Conservation (phyloP, 2,797 vertebrate genomes). For the Perdix hodgsoniae region DNA sequence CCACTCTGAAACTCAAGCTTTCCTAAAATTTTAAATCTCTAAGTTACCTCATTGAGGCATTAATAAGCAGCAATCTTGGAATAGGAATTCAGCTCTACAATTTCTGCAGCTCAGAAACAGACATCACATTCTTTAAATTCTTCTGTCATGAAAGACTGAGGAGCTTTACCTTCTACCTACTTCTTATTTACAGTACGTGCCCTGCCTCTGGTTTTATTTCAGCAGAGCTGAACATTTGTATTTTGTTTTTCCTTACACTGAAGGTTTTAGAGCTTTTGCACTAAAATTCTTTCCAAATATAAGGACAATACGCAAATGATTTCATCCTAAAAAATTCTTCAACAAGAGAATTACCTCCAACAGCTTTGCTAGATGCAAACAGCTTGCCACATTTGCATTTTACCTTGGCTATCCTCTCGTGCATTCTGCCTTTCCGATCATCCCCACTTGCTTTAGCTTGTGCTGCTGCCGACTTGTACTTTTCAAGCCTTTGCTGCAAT, state of each 20-base stretch:
- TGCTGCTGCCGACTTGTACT: conserved; percentile 87
- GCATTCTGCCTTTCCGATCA: conserved; percentile 94
- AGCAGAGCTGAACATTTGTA: not conserved
- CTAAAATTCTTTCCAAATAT: not conserved
- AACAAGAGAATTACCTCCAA: not conserved
- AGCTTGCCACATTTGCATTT: fast-evolving
- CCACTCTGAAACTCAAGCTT: not conserved
- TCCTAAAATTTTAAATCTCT: not conserved
- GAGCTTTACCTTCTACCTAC: not conserved
- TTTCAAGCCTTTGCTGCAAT: conserved; percentile 90
- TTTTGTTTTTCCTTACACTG: not conserved
- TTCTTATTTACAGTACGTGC: not conserved
- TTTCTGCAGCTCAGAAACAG: not conserved
- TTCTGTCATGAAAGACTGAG: not conserved
- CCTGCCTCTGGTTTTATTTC: not conserved
- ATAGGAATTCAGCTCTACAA: not conserved
- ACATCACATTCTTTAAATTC: not conserved
- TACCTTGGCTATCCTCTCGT: conserved; percentile 96
- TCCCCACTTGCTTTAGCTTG: conserved; percentile 92
- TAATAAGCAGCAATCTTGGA: not conserved
- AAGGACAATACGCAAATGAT: not conserved
- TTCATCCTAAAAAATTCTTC: not conserved
- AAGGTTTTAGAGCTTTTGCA: not conserved
- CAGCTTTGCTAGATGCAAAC: not conserved
- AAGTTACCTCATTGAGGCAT: not conserved